phyloP scores from a whole-genome alignment of 2,888 invertebrate species.

The Colletes collaris region DNA sequence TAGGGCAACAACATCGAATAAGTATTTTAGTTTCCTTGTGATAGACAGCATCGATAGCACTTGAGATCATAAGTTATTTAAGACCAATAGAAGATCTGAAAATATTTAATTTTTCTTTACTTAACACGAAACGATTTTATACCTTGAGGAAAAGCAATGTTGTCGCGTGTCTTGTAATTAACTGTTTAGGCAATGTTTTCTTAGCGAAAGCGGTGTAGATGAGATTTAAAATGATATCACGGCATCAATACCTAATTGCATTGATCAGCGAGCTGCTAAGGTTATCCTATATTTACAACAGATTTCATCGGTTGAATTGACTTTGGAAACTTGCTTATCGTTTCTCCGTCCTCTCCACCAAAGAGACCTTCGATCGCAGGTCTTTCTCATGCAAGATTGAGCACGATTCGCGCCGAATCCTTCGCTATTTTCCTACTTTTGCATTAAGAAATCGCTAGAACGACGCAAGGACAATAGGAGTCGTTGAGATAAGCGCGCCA shows the following conservation, averaged over 20 bases:
- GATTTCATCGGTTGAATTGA: conserved; percentile 39
- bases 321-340: conserved; percentile 62
- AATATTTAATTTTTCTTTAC: neutral
- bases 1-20: conserved; percentile 39
- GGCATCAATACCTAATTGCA: neutral
- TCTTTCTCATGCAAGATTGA: conserved; percentile 21
- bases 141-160: neutral
- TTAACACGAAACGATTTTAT: neutral
- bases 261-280: conserved; percentile 25
- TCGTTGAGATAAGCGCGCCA: conserved; percentile 40
- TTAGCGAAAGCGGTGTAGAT: neutral
- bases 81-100: conserved; percentile 9
- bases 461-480: conserved; percentile 60
- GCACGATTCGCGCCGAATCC: conserved; percentile 48
- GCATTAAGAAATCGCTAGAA: conserved; percentile 64
- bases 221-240: neutral
- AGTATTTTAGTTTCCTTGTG: conserved; percentile 41
- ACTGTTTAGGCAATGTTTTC: neutral
- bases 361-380: conserved; percentile 40
- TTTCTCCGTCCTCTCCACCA: conserved; percentile 68
- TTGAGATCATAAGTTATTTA: conserved; percentile 18
- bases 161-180: conserved; percentile 25
- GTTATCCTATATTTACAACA: conserved; percentile 12
- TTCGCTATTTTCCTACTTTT: conserved; percentile 79
- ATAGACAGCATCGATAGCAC: conserved; percentile 39